These are phyloP conservation scores for Emydocephalus ijimae DNA, from an alignment of 2,113 vertebrate genomes.

Conservation along the genomic window DNA sequence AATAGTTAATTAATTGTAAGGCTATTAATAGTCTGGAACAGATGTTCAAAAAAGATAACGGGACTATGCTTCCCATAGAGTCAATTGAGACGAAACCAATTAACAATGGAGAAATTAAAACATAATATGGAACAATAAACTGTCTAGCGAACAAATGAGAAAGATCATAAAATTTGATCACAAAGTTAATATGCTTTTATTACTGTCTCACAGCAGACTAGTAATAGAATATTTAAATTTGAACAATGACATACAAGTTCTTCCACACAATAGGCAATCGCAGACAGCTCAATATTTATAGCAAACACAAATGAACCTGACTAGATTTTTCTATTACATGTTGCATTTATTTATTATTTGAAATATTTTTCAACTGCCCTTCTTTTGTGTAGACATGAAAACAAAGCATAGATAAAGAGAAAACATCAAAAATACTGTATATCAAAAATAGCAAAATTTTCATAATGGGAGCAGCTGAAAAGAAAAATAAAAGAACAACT, in stretches of 20 bases:
- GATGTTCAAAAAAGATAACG: conserved; percentile 46
- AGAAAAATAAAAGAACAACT: neutral
- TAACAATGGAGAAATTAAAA: conserved; percentile 50
- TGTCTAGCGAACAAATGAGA: conserved; percentile 49
- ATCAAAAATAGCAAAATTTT: neutral
- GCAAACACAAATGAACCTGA: neutral
- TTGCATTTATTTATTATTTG: neutral
- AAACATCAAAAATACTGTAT: neutral
- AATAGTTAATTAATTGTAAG: neutral
- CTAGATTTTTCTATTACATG: conserved; percentile 30
- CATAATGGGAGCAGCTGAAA: neutral
- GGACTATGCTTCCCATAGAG: conserved; percentile 50
- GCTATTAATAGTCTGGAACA: neutral
- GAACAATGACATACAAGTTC: conserved; percentile 26
- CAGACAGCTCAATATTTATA: conserved; percentile 37
- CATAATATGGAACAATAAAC: conserved; percentile 52
- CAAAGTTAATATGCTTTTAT: conserved; percentile 54
- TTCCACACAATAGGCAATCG: neutral
- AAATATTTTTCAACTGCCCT: neutral
- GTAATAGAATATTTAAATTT: conserved; percentile 43
- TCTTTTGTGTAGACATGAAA: neutral
- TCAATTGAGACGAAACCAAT: conserved; percentile 49
- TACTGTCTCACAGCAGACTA: conserved; percentile 47
- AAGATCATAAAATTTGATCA: conserved; percentile 55
- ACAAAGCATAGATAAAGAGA: neutral